Evolutionary conservation across 2,888 invertebrate species (phyloP).

Genomic region (Spilosoma lubricipeda): DNA sequence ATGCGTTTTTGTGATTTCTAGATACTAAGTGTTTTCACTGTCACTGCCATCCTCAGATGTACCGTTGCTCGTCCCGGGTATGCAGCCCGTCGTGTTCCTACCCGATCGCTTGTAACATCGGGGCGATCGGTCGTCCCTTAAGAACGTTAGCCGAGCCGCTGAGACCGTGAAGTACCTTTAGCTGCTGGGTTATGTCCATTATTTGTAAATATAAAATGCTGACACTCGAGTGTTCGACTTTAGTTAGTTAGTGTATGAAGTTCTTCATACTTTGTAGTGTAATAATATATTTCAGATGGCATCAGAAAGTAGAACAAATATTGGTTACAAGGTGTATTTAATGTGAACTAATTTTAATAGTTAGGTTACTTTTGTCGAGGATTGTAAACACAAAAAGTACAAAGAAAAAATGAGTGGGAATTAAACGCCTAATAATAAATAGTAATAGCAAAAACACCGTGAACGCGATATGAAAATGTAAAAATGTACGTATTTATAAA

Average conservation of each 20-base stretch:
- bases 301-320: conserved; percentile 77
- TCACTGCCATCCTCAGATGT: conserved; percentile 39
- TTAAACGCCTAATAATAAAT: conserved; percentile 62
- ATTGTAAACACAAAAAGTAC: conserved; percentile 79
- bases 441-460: conserved; percentile 58
- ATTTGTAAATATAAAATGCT: conserved; percentile 68
- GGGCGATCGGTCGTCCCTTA: conserved; percentile 46
- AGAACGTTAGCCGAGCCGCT: conserved; percentile 42
- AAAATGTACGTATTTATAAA: conserved; percentile 73
- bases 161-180: conserved; percentile 50
- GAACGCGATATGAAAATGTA: conserved; percentile 66
- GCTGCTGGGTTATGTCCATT: conserved; percentile 61
- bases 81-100: conserved; percentile 20
- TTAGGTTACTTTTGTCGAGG: conserved; percentile 74
- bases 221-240: conserved; percentile 60
- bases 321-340: conserved; percentile 71
- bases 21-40: conserved; percentile 42
- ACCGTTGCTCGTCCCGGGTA: conserved; percentile 18
- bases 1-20: conserved; percentile 43
- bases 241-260: conserved; percentile 70
- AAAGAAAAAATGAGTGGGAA: conserved; percentile 74
- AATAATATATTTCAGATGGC: conserved; percentile 69
- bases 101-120: conserved; percentile 43
- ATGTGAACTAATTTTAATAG: conserved; percentile 71
- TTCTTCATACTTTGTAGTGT: conserved; percentile 70